phyloP scores from a whole-genome alignment of 2,113 vertebrate species.

The Channa argus region DNA sequence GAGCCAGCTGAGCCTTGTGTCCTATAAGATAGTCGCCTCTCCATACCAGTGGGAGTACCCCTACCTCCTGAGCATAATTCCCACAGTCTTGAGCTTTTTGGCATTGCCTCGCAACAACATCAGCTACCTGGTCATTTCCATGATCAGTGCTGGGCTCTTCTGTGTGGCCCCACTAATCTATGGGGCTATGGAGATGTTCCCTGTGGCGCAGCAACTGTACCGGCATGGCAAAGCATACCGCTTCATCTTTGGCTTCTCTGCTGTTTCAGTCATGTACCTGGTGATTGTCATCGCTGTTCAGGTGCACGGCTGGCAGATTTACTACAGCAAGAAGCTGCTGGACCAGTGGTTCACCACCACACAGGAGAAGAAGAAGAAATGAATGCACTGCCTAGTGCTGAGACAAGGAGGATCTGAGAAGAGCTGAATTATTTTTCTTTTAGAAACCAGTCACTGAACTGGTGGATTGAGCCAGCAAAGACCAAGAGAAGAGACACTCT shows the following conservation, averaged over 20 bases:
- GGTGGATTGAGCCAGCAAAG: not conserved
- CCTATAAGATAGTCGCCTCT: conserved; percentile 90
- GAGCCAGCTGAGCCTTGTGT: conserved; percentile 90
- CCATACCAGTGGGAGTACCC: conserved; percentile 98
- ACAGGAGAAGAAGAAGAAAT: conserved; percentile 98
- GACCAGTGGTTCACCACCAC: conserved; percentile 97
- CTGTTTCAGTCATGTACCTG: conserved; percentile 94
- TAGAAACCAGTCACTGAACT: not conserved
- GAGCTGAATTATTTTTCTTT: not conserved
- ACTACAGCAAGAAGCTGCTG: conserved; percentile 98
- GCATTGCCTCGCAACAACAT: conserved; percentile 97
- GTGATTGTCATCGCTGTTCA: conserved; percentile 91
- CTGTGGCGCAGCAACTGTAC: conserved; percentile 94
- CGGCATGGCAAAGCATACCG: conserved; percentile 96
- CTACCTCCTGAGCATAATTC: conserved; percentile 92
- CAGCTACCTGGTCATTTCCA: conserved; percentile 96
- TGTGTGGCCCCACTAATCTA: conserved; percentile 94
- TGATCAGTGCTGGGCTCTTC: conserved; percentile 95
- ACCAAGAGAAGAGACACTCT: conserved; percentile 24
- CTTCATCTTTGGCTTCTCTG: conserved; percentile 93
- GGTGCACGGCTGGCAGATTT: conserved; percentile 96
- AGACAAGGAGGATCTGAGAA: not conserved
- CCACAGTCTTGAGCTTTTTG: conserved; percentile 89
- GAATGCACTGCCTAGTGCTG: not conserved
- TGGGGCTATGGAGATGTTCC: conserved; percentile 98